Percentiles rank a stretch among this genome's conserved stretches.
Evolutionary conservation across 2,888 invertebrate species (phyloP).

Genomic region (Dichetophora obliterata): DNA sequence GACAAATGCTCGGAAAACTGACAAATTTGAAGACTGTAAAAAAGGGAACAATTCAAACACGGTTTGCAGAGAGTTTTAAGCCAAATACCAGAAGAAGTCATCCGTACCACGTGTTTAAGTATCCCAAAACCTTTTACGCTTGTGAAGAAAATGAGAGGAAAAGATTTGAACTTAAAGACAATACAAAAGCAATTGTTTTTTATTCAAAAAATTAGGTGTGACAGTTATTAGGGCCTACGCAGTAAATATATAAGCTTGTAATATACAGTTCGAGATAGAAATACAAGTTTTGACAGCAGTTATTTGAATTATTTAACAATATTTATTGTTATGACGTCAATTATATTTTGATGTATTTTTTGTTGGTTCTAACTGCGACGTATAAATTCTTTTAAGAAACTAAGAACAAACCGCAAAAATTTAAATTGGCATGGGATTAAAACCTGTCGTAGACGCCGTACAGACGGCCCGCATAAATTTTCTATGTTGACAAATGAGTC

Average conservation of each 20-base stretch:
- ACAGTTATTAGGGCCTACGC: too few relatives aligned
- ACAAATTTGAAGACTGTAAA: too few relatives aligned
- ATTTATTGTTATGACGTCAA: constrained; percentile 39
- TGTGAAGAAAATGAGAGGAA: too few relatives aligned
- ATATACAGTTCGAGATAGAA: constrained; percentile 20
- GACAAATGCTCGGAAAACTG: too few relatives aligned
- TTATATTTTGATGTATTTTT: background rate
- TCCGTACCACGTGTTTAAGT: too few relatives aligned
- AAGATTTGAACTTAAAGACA: too few relatives aligned
- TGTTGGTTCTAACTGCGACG: background rate
- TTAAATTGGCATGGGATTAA: background rate
- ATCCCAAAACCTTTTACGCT: too few relatives aligned
- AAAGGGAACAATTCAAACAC: too few relatives aligned
- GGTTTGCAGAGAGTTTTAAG: too few relatives aligned
- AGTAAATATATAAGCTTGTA: background rate
- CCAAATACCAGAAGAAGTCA: too few relatives aligned
- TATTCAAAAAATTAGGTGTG: too few relatives aligned
- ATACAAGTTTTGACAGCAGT: constrained; percentile 32
- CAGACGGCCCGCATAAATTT: constrained; percentile 36
- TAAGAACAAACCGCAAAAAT: constrained; percentile 11
- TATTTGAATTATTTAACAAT: background rate
- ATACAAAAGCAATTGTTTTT: too few relatives aligned
- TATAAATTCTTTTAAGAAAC: background rate
- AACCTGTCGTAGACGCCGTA: constrained; percentile 33
- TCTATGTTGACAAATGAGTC: constrained; percentile 46